phyloP scores from a whole-genome alignment of 2,888 invertebrate species.

The Muscina levida region DNA sequence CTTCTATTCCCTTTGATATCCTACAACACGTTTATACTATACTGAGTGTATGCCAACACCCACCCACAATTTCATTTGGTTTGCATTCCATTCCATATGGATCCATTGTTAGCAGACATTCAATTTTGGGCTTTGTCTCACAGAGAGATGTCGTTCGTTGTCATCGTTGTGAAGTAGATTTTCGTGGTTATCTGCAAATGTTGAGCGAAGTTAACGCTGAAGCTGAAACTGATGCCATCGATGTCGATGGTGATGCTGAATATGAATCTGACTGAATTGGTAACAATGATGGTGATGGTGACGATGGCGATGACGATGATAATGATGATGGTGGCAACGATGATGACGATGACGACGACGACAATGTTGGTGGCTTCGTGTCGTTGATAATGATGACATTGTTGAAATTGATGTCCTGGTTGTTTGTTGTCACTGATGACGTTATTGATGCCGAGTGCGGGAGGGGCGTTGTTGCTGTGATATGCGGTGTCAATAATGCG shows the following conservation, averaged over 20 bases:
- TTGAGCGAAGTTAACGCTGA: neutral
- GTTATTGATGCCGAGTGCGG: neutral
- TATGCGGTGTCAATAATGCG: slow-evolving; percentile 58
- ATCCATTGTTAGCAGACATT: slow-evolving; percentile 22
- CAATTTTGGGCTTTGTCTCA: slow-evolving; percentile 23
- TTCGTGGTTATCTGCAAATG: slow-evolving; percentile 33
- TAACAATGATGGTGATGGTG: neutral
- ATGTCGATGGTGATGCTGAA: too few relatives aligned
- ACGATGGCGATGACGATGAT: too few relatives aligned
- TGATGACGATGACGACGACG: neutral
- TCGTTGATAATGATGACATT: slow-evolving; percentile 58
- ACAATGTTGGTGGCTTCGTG: neutral
- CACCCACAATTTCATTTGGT: slow-evolving; percentile 11
- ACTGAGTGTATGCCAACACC: slow-evolving; percentile 18
- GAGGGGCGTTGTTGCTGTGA: slow-evolving; percentile 19
- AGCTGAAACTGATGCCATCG: neutral
- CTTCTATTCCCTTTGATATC: neutral
- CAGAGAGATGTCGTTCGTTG: slow-evolving; percentile 1
- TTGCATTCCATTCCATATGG: slow-evolving; percentile 2
- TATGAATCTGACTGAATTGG: neutral
- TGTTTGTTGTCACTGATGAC: slow-evolving; percentile 11
- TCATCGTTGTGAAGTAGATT: slow-evolving; percentile 14
- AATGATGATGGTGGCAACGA: neutral
- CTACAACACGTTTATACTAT: neutral
- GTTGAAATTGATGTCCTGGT: slow-evolving; percentile 51